Evolutionary conservation across 2,888 invertebrate genomes (phyloP), one percentile per base, ranked within the genome.

Genomic region (Laothoe populi): DNA sequence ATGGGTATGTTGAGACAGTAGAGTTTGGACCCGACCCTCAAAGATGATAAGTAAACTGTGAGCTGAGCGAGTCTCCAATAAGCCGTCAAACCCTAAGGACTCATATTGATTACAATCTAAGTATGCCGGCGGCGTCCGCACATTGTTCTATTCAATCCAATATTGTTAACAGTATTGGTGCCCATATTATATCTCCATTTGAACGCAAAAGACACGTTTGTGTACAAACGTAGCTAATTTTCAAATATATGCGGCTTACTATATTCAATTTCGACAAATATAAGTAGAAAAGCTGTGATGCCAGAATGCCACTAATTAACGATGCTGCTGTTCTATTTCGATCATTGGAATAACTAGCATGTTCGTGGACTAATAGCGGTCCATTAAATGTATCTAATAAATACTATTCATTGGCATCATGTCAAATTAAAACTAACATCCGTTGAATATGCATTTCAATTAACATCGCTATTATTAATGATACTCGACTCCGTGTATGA

Each of bases 81-180:
- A 64, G 62, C 63, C 63, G 63, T 57, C 63, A 64, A 63, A 59
- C 62, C 64, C 64, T 58, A 53, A 66, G 68, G 63, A 64, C 62
- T 66, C 64, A 69, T 70, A 72, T 73, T 74, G 72, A 74, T 71
- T 64, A 65, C 64, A 60, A 64, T 70, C 69, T 67, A 69, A 70
- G 67, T 71, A 65, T 69, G 66, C 71, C 49, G 49, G 61, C 61
- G 64, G 64, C 67, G 67, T 69, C 64, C 63, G 62, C 60, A 61
- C 61, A 67, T 72, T 68, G 67, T 72, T 66, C 66, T 59, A 67
- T 67, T 70, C 66, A 66, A 68, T 66, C 64, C 62, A 68, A 70
- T 72, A 70, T 65, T 64, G 68, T 64, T 72, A 66, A 70, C 64
- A 65, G 61, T 65, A 69, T 65, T 64, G 62, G 62, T 65, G 66